Evolutionary conservation across 2,113 vertebrate genomes (phyloP), one percentile per base, ranked within the genome.

Genomic region (Halichoerus grypus): DNA sequence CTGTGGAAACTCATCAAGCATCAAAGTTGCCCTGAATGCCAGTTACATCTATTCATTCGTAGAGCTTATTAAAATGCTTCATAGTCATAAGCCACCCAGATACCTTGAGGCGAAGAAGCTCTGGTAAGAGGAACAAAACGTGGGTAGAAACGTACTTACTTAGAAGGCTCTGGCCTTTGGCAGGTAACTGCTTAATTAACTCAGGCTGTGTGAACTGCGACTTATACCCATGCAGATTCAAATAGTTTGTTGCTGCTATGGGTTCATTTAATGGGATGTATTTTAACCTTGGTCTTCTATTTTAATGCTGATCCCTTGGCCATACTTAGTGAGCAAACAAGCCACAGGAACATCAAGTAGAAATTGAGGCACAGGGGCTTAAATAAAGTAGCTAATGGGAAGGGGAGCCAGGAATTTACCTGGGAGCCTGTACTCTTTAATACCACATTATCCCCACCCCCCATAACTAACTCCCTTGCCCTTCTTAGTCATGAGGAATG

Each of bases 21-120:
- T 98, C 98, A 96, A 93, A 98, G 97, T 95, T 95, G 84, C 97
- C 97, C 96, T 97, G 98, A 82, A 92, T 51, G 83, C 95, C 7
- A 86, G 89, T 97, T 97, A 97, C 97, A 91, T 97, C 98, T 96
- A 93, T 98, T 84, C n/a, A 2, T 90, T 94, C 31, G 13, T 83
- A 88, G 98, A 93, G 97, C 98, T 99, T 98, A 98, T 99, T 99
- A 98, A 99, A 99, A 99, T 98, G 98, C 97, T 98, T 98, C 98
- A 55, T 97, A 94, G 96, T 96, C 98, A 98, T 92, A 98, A 97
- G 98, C 94, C 87, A 97, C 95, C 94, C 95, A 0, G 26, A 61
- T 94, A 96, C 98, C 89, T 91, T 67, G 92, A 94, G 95, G 94
- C 31, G 72, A 94, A 89, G 95, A 65, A 69, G 55, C 72, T 96